A percentile compares a stretch with the other conserved stretches of the same genome.
These are phyloP conservation scores for Phalloptychus januarius DNA, from an alignment of 2,797 vertebrate genomes.

Conservation along the genomic window DNA sequence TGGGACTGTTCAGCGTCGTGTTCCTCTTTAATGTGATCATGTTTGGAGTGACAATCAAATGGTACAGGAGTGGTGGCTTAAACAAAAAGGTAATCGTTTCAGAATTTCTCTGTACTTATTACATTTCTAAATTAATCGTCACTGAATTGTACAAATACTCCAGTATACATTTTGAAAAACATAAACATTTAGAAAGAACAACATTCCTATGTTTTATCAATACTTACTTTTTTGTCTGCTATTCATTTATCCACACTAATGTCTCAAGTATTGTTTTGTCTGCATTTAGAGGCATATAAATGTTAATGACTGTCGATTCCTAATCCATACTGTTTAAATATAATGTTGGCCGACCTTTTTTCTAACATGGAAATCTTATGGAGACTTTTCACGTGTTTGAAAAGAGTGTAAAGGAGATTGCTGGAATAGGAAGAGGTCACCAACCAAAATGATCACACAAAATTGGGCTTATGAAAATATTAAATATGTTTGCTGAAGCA, in stretches of 20 bases:
- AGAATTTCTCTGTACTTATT: neutral
- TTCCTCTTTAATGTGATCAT: slow-evolving; percentile 83
- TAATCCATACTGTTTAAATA: neutral
- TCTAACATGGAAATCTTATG: neutral
- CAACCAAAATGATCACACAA: neutral
- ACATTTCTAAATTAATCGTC: neutral
- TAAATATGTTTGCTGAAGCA: neutral
- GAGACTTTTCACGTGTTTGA: neutral
- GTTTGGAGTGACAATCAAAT: slow-evolving; percentile 73
- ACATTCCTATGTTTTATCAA: neutral
- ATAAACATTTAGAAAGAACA: neutral
- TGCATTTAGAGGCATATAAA: neutral
- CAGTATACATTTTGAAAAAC: neutral
- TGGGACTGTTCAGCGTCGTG: slow-evolving; percentile 81
- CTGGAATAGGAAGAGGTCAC: no score
- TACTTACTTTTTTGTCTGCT: neutral
- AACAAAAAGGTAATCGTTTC: slow-evolving; percentile 30
- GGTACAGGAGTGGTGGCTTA: slow-evolving; percentile 47
- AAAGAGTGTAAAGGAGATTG: neutral
- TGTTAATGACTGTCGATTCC: neutral
- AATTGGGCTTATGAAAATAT: neutral
- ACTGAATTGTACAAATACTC: neutral
- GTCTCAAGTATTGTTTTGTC: neutral
- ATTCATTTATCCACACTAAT: neutral
- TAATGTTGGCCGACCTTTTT: neutral